phyloP scores from a whole-genome alignment of 2,888 invertebrate genomes.

The Poecilus cupreus region DNA sequence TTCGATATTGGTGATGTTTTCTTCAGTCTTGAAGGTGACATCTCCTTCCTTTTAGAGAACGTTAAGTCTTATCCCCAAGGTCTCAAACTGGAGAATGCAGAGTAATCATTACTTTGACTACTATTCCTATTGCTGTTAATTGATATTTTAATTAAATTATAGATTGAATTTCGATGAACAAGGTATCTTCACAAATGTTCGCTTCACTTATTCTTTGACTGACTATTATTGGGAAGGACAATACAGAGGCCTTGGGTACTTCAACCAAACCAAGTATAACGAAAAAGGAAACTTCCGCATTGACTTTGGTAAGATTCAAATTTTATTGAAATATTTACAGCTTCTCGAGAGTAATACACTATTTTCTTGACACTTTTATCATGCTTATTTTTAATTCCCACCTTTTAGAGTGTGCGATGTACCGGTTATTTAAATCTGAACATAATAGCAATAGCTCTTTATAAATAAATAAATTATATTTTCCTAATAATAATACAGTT shows the following conservation, averaged over 20 bases:
- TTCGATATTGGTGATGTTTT: slow-evolving; percentile 11
- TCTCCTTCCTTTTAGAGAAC: not conserved
- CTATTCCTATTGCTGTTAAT: not conserved
- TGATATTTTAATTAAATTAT: not conserved
- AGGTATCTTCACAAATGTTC: not conserved
- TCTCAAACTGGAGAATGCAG: not conserved
- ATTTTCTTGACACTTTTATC: no score
- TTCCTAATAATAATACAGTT: no score
- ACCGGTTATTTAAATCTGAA: no score
- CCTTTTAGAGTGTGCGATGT: no score
- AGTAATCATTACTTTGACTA: not conserved
- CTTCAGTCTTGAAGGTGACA: not conserved
- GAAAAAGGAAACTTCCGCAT: slow-evolving; percentile 3
- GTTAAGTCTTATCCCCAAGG: not conserved
- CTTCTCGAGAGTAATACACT: no score
- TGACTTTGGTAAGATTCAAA: slow-evolving; percentile 2
- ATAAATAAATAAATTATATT: no score
- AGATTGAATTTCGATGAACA: slow-evolving; percentile 10
- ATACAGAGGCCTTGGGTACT: not conserved
- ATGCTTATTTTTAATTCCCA: no score
- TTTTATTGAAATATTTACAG: no score
- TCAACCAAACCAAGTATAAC: not conserved
- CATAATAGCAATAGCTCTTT: no score
- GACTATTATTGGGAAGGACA: not conserved
- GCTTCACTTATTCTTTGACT: not conserved